Conservation (phyloP, 1,140 invertebrate species). For the Vollenhovia emeryi region DNA sequence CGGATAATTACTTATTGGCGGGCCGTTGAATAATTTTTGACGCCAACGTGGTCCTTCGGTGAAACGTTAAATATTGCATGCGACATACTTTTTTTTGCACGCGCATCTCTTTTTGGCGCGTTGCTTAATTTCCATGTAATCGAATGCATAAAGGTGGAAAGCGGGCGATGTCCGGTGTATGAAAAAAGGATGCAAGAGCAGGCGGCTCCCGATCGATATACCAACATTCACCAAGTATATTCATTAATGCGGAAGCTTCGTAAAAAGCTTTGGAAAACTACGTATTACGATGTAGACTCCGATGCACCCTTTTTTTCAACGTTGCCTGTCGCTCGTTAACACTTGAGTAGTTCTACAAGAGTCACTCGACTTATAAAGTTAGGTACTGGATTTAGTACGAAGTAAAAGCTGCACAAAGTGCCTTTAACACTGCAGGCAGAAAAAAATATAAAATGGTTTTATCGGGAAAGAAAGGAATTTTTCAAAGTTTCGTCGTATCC, state of each 20-base stretch:
- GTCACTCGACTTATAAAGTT: constrained; percentile 52
- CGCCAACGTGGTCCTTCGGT: background rate
- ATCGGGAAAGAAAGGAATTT: background rate
- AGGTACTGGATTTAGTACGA: background rate
- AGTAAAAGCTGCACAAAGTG: constrained; percentile 12
- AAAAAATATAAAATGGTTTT: constrained; percentile 9
- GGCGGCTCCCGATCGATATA: constrained; percentile 4
- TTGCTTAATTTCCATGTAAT: constrained; percentile 33
- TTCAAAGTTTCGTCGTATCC: background rate
- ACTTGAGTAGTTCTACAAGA: constrained; percentile 33
- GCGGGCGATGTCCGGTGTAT: background rate
- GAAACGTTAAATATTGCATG: constrained; percentile 33
- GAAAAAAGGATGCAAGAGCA: background rate
- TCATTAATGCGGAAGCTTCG: constrained; percentile 45
- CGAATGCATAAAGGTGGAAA: constrained; percentile 10
- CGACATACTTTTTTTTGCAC: constrained; percentile 1
- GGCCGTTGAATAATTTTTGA: constrained; percentile 11
- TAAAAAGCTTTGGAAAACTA: constrained; percentile 32
- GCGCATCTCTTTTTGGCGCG: background rate
- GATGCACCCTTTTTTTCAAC: constrained; percentile 24
- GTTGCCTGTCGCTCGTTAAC: constrained; percentile 35
- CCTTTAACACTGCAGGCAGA: background rate
- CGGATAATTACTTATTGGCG: constrained; percentile 1
- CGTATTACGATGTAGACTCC: constrained; percentile 38
- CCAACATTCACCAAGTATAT: constrained; percentile 43